Base-by-base conservation (phyloP, 2,797 vertebrate species). In the Graptemys geographica region DNA sequence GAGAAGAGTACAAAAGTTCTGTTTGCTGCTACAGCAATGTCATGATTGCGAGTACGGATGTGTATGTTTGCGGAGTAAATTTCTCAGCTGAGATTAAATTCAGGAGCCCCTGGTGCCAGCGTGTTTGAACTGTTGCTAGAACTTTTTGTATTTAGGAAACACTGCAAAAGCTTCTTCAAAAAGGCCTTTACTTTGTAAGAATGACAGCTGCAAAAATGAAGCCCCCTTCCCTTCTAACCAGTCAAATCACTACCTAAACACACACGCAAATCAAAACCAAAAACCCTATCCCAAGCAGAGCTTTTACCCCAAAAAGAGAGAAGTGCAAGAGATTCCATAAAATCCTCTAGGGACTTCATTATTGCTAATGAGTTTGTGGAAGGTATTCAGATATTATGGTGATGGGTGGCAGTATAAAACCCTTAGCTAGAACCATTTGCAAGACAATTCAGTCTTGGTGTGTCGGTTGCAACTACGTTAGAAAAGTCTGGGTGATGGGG, bases 1-100 rank as follows among this genome's bases (percentile, higher is more conserved):
- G 72, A 72, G 2, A 53, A 84, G 76, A 86, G n/a, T 69, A 47
- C 1, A 0, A 0, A 1, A 0, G 0, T 0, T 27, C 11, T 76
- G 41, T 1, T 52, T 65, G 33, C 0, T 3, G 1, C 19, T 44
- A 55, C 0, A 0, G 41, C 47, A 69, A n/a, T 93, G 44, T n/a
- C 88, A 88, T 85, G 23, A 11, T 89, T 2, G 0, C 12, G 6
- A 82, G 31, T 0, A 56, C 72, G 0, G 0, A 15, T 87, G 59
- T 12, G 18, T 12, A 4, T 82, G 65, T 92, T 83, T 88, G 90
- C n/a, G 33, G 74, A 89, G 2, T 33, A 4, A 7, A 27, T 47
- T 6, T 16, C 21, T 11, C 0, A 11, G n/a, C 8, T 11, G 87
- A 78, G 56, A 11, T 84, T 96, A 81, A 18, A 33, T 79, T 25